Evolutionary conservation across 2,888 invertebrate genomes (phyloP), one percentile per base, ranked within the genome.

Genomic region (Physocephala rufipes): DNA sequence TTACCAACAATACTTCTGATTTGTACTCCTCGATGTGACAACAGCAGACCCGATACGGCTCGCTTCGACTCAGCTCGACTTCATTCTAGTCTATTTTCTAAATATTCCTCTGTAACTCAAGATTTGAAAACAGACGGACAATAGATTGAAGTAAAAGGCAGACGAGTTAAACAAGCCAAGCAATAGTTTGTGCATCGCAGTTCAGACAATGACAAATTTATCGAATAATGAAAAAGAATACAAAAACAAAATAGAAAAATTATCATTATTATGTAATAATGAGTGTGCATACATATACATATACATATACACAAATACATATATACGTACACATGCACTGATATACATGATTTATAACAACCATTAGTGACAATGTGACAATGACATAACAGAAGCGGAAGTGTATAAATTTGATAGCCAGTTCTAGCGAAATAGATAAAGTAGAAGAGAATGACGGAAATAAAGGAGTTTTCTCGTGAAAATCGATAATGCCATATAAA

Each of bases 301-400:
- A n/a, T n/a, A 5, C 49, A 49, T n/a, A 15, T 12, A 15, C 45
- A 45, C 45, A 45, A 45, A 45, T 15, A 45, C 45, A 15, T 12
- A 15, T 15, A 45, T 15, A 45, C 9, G 12, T 12, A 15, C 45
- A 45, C 45, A 45, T 12, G 15, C 45, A 45, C 45, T 45, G 45
- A 64, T 47, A 64, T 13, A 19, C 47, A 19, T 36, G 64, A 49
- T 64, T 47, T 51, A 61, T 45, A 59, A 59, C 59, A 9, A 47
- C 24, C 68, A 68, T 68, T 53, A 58, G 26, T 67, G 67, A 58
- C 58, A 67, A 49, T 43, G 43, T 55, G 36, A 62, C n/a, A 21
- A 49, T 47, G 16, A 36, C 5, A 45, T 26, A 55, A 30, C 61
- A 51, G 69, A 62, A 69, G 49, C 68, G 68, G 68, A 68, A 68